Evolutionary conservation across 2,113 vertebrate genomes (phyloP).

Genomic region (Hippocampus mohnikei): DNA sequence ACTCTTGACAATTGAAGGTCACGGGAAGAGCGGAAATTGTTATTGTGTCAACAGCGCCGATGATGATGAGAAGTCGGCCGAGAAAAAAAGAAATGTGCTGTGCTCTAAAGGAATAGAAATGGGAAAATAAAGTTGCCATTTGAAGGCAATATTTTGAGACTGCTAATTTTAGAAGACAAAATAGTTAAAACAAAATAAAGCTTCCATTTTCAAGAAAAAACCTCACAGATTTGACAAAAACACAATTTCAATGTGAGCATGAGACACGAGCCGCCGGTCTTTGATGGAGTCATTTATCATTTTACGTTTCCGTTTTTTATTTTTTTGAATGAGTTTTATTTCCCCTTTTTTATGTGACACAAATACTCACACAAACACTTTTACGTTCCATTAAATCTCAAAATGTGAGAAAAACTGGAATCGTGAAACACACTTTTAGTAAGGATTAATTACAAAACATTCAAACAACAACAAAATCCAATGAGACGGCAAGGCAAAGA

Average conservation of each 20-base stretch:
- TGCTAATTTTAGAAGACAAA: too few species aligned
- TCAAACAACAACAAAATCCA: too few species aligned
- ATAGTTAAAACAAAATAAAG: too few species aligned
- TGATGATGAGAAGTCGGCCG: neutral
- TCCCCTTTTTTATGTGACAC: neutral
- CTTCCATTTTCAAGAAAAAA: too few species aligned
- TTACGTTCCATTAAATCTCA: neutral
- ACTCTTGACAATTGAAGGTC: slow-evolving; percentile 34
- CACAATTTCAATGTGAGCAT: neutral
- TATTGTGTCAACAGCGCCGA: neutral
- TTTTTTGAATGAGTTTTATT: neutral
- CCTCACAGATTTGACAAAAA: neutral
- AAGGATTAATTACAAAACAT: neutral
- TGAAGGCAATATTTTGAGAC: neutral
- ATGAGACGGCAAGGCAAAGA: neutral
- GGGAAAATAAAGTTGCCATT: neutral
- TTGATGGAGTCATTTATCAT: neutral
- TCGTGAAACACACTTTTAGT: neutral
- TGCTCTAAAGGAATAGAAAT: neutral
- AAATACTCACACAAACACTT: neutral
- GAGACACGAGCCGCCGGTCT: neutral
- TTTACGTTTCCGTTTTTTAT: neutral
- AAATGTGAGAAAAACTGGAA: neutral
- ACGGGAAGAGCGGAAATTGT: slow-evolving; percentile 7
- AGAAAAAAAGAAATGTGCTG: neutral